Base-by-base conservation (phyloP, 2,113 vertebrate species). In the Megalops atlanticus region DNA sequence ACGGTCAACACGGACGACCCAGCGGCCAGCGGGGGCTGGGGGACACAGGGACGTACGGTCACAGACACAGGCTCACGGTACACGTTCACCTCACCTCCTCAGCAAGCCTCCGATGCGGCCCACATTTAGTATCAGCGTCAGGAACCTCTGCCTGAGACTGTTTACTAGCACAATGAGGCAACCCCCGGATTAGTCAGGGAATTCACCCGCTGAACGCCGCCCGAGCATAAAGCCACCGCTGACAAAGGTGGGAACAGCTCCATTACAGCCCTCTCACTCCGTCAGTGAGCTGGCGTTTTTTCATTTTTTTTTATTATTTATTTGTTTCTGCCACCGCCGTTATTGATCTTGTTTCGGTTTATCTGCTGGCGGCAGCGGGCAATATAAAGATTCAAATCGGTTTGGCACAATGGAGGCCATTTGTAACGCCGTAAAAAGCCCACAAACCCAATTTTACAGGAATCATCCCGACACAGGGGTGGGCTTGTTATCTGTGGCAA, bases 371-470 rank as follows among this genome's bases (percentile, higher is more conserved):
- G 84, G 80, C 89, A 90, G 90, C 84, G 77, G 82, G 83, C 82
- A 39, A 83, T 85, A 89, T 86, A 84, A 85, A 88, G 90, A 91
- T 87, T 91, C 89, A 89, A 89, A 91, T 85, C 84, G 89, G 86
- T 84, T 86, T 81, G 87, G 89, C 90, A 90, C 78, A 86, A 89
- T 36, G 86, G 87, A 91, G 86, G 86, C 84, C 84, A 86, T 92
- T 91, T 91, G 69, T 71, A 71, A 71, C 12, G 36, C 15, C 18
- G 36, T 36, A 15, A 70, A 11, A 33, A 33, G 1, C 35, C 11
- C 4, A 2, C 15, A 71, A 71, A 14, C 3, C 33, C 14, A 6
- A 16, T 71, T 71, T 71, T 36, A 38, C 36, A 71, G 35, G 27
- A 71, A 71, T 21, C 69, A 18, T 14, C 3, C 24, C 35, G 16